A percentile compares a stretch with the other conserved stretches of the same genome.
These are phyloP conservation scores for Hetaerina americana DNA, from an alignment of 1,140 invertebrate species.

Conservation along the genomic window DNA sequence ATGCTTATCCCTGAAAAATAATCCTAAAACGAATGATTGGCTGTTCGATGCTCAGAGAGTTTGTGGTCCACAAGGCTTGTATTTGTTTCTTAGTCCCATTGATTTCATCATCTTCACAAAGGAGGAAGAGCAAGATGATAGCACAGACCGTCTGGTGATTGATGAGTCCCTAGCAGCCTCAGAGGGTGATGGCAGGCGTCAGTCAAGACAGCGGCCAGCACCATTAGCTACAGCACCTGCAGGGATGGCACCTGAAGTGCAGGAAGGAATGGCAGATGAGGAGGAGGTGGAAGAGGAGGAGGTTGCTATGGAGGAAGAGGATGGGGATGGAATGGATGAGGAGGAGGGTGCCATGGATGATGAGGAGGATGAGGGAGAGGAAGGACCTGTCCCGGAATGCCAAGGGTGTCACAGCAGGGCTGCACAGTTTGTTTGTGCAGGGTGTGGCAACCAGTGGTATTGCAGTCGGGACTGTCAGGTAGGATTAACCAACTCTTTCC, in stretches of 20 bases:
- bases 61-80: no score
- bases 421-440: conserved; percentile 73
- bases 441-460: conserved; percentile 80
- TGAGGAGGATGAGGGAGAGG: conserved; percentile 33
- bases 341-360: conserved; percentile 27
- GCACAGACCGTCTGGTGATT: conserved; percentile 38
- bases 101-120: conserved; percentile 29
- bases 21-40: no score
- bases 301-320: conserved; percentile 22
- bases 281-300: neutral
- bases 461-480: conserved; percentile 81
- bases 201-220: neutral
- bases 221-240: neutral
- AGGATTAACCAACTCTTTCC: no score
- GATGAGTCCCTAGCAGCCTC: conserved; percentile 33
- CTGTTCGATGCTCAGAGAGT: no score
- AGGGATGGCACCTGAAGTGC: neutral
- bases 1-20: no score
- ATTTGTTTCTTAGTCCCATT: conserved; percentile 28
- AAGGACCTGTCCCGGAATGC: conserved; percentile 48
- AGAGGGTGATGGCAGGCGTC: neutral
- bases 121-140: conserved; percentile 39
- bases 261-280: neutral
- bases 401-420: conserved; percentile 64
- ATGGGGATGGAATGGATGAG: conserved; percentile 14